phyloP scores from a whole-genome alignment of 2,113 vertebrate genomes.

The Menidia beryllina region DNA sequence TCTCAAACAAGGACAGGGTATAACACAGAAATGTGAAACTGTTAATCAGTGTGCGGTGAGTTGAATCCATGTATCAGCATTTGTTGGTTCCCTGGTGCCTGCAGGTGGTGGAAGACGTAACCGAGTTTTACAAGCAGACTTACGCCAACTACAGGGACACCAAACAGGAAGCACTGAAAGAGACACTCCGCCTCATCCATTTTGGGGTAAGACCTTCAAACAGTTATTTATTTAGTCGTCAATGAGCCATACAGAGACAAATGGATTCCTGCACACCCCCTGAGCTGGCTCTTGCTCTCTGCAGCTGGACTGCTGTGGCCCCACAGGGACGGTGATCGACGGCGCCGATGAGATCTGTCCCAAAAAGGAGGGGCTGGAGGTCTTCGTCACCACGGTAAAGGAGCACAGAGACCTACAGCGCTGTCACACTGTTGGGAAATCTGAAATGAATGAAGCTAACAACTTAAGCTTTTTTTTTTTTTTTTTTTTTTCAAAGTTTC shows the following conservation, averaged over 20 bases:
- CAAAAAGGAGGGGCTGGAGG: not conserved
- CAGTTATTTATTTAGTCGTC: not conserved
- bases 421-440: too few relatives aligned
- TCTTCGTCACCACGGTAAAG: conserved; percentile 79
- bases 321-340: conserved; percentile 69
- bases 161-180: conserved; percentile 77
- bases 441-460: too few relatives aligned
- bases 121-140: conserved; percentile 87
- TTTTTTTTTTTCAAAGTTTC: too few relatives aligned
- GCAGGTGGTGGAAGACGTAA: conserved; percentile 86
- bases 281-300: not conserved
- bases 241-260: not conserved
- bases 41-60: not conserved
- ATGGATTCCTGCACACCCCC: too few relatives aligned
- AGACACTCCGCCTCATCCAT: conserved; percentile 88
- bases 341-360: conserved; percentile 86
- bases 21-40: not conserved
- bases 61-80: not conserved
- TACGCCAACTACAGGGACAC: conserved; percentile 76
- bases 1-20: conserved; percentile 89
- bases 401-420: not conserved
- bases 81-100: not conserved
- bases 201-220: conserved; percentile 76
- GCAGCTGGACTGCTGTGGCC: conserved; percentile 90
- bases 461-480: too few relatives aligned